Base-by-base conservation (phyloP, 2,888 invertebrate species). In the Tetranychus truncatus region DNA sequence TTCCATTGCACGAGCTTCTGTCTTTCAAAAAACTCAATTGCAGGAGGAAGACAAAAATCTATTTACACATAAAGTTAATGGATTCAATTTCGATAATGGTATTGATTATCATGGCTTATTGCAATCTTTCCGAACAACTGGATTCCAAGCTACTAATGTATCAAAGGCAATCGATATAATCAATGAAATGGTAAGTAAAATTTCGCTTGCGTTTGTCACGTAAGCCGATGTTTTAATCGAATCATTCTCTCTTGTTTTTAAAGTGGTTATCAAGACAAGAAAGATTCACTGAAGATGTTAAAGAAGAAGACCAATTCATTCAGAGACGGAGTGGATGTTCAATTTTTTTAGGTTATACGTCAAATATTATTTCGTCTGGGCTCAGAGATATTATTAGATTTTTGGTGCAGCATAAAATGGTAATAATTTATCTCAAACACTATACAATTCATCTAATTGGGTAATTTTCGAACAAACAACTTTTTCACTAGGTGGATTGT, bases 111-210 rank as follows among this genome's bases (percentile, higher is more conserved):
- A 89, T 78, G 88, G 88, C 80, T 84, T 99, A 75, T 85, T 99
- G 71, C 85, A 89, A 78, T 89, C 89, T 45, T 99, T 90, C 82
- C 82, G 86, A 46, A 85, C 86, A 76, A 90, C 90, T 24, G 99
- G 99, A n/a, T 97, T 99, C 83, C 99, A 99, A 86, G 95, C 97
- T 0, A 95, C 95, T 0, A 94, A 90, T 85, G 91, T 97, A 82
- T 95, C 93, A 0, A 84, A 89, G 80, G 94, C 95, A 0, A 89
- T 97, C 0, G 85, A 89, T 74, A 95, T 96, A 86, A 89, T 96
- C 77, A 90, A 92, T 80, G 89, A 88, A 86, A 97, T 97, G 96
- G 88, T 87, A 84, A 79, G 80, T 66, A 79, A 34, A 34, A 34
- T 72, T 75, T 75, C 75, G 66, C n/a, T n/a, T n/a, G 20, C 3